Base-by-base conservation (phyloP, 2,888 invertebrate genomes). In the Leptura quadrifasciata region DNA sequence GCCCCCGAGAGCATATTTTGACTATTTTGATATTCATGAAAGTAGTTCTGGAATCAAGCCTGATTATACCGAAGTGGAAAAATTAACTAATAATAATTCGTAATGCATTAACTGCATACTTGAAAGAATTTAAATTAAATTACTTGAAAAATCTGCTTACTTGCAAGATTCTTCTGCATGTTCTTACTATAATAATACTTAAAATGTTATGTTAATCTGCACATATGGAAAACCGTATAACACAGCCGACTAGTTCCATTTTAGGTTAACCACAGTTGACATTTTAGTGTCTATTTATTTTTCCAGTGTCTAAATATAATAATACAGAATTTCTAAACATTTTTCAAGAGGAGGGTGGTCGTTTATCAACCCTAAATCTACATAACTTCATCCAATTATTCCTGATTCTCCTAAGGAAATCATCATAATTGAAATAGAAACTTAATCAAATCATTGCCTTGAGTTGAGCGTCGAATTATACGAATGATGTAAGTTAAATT, bases 401-500 rank as follows among this genome's bases (percentile, higher is more conserved):
- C 17, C 3, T 21, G 15, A 47, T 65, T 65, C 65, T 57, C 15
- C 27, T n/a, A 57, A 31, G 55, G n/a, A 31, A 68, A 65, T 27
- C n/a, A 58, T 73, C 65, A 71, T 54, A 75, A 69, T 72, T 69
- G 72, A 77, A 82, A 81, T 82, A 71, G 78, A 76, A 81, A 73
- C 71, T 67, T 79, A 79, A 83, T 79, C 77, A 79, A 78, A 81
- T 81, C 79, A 81, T 77, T 76, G 77, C 71, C 77, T 77, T 79
- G 77, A 72, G 70, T 78, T 79, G 78, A 76, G 76, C 67, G 77
- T 78, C 76, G 78, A 80, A 81, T 82, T 79, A 80, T 76, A 72
- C 70, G 76, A 82, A 79, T 82, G 80, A 83, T 82, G 81, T 72
- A 78, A 81, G 78, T 82, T 81, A 80, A n/a, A 81, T 81, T 79